Evolutionary conservation across 2,113 vertebrate species (phyloP), one percentile per base, ranked within the genome.

Genomic region (Takifugu flavidus): DNA sequence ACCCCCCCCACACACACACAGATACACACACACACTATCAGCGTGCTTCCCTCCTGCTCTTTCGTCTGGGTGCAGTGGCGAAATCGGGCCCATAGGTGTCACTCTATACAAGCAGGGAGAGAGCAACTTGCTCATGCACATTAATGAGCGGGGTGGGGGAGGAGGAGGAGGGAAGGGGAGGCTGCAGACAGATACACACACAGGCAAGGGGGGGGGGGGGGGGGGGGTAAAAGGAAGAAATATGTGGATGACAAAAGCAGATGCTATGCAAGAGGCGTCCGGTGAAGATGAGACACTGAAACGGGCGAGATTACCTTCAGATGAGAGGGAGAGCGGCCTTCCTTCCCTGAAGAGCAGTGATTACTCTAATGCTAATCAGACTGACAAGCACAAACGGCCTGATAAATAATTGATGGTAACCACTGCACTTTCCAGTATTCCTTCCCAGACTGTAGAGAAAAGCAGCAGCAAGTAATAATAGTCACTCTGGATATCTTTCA

Each of bases 351-450:
- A 86, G 88, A 88, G 83, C 86, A 82, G 86, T 90, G 89, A 92
- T 92, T 92, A 91, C 88, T 89, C 88, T 88, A 89, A 90, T 89
- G 88, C 88, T 92, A 90, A 92, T 92, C 89, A 89, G 85, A 87
- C 89, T 91, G 90, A 92, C 91, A 92, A 86, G 88, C 90, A 90
- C 91, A 92, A 91, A 90, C 91, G 82, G 85, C 86, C 87, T 83
- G 80, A 90, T 91, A 91, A 89, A 92, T 92, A 89, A 92, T 91
- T 87, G 86, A 92, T 89, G 84, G 82, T 87, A 86, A 88, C 88
- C 90, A 87, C 82, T 85, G 90, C 90, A 89, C 88, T 87, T 88
- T 87, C 81, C 84, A 83, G 84, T 80, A 80, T 82, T 88, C 83
- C 82, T 81, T 84, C 82, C 75, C 80, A 83, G 84, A 89, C 85